phyloP scores from a whole-genome alignment of 2,888 invertebrate species.

The Drosophila peninsularis region DNA sequence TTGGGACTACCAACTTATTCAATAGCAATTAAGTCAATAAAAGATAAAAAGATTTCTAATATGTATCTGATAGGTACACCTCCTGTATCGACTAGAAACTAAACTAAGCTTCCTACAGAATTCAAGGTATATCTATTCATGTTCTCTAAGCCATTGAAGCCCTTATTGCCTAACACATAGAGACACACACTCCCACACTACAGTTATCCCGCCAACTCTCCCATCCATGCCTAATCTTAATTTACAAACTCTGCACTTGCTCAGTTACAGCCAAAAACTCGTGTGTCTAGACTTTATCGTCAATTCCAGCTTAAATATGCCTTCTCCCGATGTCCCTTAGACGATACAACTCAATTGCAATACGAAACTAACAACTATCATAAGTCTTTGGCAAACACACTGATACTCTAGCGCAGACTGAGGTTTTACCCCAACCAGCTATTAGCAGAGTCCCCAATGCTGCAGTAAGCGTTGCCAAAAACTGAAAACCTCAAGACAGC shows the following conservation, averaged over 20 bases:
- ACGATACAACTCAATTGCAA: slow-evolving; percentile 19
- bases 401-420: slow-evolving; percentile 17
- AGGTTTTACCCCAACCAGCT: slow-evolving; percentile 25
- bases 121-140: background rate
- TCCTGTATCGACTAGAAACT: background rate
- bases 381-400: slow-evolving; percentile 32
- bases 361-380: slow-evolving; percentile 34
- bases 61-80: background rate
- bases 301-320: background rate
- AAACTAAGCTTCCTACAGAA: background rate
- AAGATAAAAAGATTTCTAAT: background rate
- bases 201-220: background rate
- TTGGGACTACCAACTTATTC: background rate
- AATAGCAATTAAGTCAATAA: background rate
- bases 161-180: too few relatives aligned
- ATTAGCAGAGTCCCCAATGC: slow-evolving; percentile 43
- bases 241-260: background rate
- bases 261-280: background rate
- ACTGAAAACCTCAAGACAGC: slow-evolving; percentile 58
- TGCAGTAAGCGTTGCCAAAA: slow-evolving; percentile 39
- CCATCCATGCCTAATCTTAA: background rate
- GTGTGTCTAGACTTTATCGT: slow-evolving; percentile 10
- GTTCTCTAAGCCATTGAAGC: background rate
- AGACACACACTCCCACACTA: background rate
- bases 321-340: background rate